These are phyloP conservation scores for Ostrea denselamellosa DNA, from an alignment of 1,140 invertebrate genomes.

Conservation along the genomic window DNA sequence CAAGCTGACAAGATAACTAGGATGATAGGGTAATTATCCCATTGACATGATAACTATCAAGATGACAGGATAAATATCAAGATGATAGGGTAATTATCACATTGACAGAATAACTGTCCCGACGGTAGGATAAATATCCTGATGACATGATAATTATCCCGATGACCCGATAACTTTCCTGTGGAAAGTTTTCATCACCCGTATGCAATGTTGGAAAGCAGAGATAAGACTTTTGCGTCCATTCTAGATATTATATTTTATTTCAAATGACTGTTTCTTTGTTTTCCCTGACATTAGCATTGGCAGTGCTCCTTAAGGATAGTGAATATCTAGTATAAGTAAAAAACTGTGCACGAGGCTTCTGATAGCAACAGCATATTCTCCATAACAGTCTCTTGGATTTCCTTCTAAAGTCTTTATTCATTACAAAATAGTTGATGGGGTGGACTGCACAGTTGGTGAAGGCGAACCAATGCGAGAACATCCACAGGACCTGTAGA, in stretches of 20 bases:
- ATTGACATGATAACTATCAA: no score
- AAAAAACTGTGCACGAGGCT: neutral
- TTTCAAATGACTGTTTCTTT: neutral
- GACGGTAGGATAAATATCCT: no score
- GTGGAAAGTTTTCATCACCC: no score
- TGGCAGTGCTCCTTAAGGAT: neutral
- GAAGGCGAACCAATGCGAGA: slow-evolving; percentile 53
- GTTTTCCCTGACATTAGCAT: neutral
- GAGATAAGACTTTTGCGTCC: neutral
- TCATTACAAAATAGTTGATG: slow-evolving; percentile 51
- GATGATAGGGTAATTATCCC: no score
- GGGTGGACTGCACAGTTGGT: slow-evolving; percentile 49
- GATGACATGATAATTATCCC: no score
- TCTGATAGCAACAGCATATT: neutral
- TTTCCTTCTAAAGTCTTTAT: slow-evolving; percentile 44
- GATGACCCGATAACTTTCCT: no score
- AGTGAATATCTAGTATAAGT: neutral
- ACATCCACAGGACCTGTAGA: slow-evolving; percentile 50
- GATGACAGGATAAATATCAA: no score
- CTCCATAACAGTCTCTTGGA: neutral
- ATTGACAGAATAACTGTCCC: no score
- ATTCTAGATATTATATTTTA: neutral
- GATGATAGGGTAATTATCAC: no score
- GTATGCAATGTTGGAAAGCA: neutral
- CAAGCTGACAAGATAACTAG: no score